Conservation (phyloP, 2,797 vertebrate species). For the Natrix natrix region DNA sequence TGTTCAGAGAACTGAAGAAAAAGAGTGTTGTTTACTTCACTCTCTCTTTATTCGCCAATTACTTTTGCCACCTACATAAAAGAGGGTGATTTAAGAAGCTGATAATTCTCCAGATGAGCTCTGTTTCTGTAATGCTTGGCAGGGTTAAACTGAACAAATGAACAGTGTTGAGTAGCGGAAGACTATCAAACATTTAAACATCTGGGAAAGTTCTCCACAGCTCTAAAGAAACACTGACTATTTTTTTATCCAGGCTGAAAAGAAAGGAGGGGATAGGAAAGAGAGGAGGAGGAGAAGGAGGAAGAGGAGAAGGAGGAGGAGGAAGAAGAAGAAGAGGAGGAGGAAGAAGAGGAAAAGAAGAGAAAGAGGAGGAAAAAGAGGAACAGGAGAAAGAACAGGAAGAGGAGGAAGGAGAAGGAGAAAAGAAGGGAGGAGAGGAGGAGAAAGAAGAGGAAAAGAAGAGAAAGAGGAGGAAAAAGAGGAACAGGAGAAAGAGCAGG, state of each 20-base stretch:
- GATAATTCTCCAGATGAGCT: slow-evolving; percentile 65
- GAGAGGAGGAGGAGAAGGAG: neutral
- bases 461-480: no score
- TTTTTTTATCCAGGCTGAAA: slow-evolving; percentile 38
- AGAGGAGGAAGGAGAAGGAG: no score
- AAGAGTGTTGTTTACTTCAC: slow-evolving; percentile 48
- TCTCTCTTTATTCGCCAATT: slow-evolving; percentile 60
- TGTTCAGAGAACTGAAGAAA: slow-evolving; percentile 68
- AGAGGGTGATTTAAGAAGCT: slow-evolving; percentile 50
- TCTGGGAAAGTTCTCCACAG: slow-evolving; percentile 68
- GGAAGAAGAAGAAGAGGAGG: no score
- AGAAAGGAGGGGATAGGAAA: slow-evolving; percentile 36
- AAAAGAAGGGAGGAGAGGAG: no score
- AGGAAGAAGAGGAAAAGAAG: no score
- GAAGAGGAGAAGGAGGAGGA: no score
- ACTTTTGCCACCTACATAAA: slow-evolving; percentile 66
- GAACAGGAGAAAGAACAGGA: no score
- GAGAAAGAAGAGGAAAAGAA: no score
- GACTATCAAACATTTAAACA: slow-evolving; percentile 70
- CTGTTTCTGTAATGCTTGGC: slow-evolving; percentile 69
- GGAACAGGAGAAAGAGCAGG: no score
- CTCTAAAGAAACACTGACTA: slow-evolving; percentile 54
- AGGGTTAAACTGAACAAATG: slow-evolving; percentile 70
- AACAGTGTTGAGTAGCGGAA: slow-evolving; percentile 71
- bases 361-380: no score